Evolutionary conservation across 2,797 vertebrate species (phyloP), one percentile per base, ranked within the genome.

Genomic region (Pseudocheirus occidentalis): DNA sequence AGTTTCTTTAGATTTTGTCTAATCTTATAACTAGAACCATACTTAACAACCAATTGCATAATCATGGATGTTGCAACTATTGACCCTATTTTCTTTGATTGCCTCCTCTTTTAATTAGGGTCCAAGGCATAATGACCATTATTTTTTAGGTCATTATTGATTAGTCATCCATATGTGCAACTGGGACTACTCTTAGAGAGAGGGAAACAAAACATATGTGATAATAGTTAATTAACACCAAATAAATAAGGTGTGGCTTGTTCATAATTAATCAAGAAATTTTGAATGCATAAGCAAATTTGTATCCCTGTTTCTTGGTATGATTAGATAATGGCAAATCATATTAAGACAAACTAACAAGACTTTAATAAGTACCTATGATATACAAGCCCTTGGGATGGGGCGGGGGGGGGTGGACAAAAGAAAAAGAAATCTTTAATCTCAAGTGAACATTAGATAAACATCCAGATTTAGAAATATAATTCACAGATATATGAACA

Each of bases 1-100:
- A 96, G 91, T 93, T 95, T 92, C n/a, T 21, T 57, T 96, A 73
- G 55, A 95, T 95, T 98, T 97, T 97, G 18, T 96, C 91, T 95
- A 57, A 31, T 13, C 40, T 97, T 97, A 92, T 94, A 97, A 92
- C 97, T 59, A 95, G 96, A 96, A 94, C 13, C 10, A 1, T 55
- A 56, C 27, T 97, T 91, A 55, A 3, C 34, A 93, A 90, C 4
- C 90, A 24, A 87, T 28, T 9, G 6, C 73, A 62, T 96, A n/a
- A 59, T n/a, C 62, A 96, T 12, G 89, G 91, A 95, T 92, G 92
- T 58, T 96, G 52, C 50, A 98, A 7, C 28, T 90, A 50, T 58
- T 95, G 50, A 90, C 5, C 24, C 50, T 81, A 66, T 46, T n/a
- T 59, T 56, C 46, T 56, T 59, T 87, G 90, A 14, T 91, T 92